Evolutionary conservation across 2,113 vertebrate species (phyloP).

Genomic region (Mesembrinibis cayennensis): DNA sequence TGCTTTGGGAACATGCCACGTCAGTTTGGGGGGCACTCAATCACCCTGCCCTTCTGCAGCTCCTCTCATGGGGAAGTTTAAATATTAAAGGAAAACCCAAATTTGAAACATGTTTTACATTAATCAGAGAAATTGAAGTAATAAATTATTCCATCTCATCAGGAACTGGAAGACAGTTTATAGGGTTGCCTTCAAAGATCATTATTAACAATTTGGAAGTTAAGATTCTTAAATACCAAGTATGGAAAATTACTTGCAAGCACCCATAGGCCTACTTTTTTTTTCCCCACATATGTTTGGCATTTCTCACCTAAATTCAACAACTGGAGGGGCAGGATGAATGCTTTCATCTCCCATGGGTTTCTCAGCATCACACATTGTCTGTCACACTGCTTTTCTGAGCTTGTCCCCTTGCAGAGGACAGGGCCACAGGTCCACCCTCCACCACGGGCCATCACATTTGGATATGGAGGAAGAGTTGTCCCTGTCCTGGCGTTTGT

Average conservation of each 20-base stretch:
- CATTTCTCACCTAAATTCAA: neutral
- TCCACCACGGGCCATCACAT: neutral
- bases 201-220: neutral
- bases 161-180: neutral
- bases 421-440: too few species aligned
- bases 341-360: neutral
- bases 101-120: conserved; percentile 34
- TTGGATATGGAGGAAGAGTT: neutral
- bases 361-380: fast-evolving
- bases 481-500: neutral
- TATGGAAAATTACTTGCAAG: neutral
- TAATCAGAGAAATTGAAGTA: conserved; percentile 26
- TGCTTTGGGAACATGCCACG: neutral
- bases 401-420: neutral
- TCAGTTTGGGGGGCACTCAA: neutral
- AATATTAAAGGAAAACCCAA: conserved; percentile 42
- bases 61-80: neutral
- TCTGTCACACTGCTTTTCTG: neutral
- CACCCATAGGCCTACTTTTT: fast-evolving
- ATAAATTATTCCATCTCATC: conserved; percentile 47
- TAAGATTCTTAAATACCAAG: neutral
- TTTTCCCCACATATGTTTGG: neutral
- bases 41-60: neutral
- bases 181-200: neutral
- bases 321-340: neutral